Conservation (phyloP, 2,797 vertebrate species). For the Amblyopsis hoosieri region DNA sequence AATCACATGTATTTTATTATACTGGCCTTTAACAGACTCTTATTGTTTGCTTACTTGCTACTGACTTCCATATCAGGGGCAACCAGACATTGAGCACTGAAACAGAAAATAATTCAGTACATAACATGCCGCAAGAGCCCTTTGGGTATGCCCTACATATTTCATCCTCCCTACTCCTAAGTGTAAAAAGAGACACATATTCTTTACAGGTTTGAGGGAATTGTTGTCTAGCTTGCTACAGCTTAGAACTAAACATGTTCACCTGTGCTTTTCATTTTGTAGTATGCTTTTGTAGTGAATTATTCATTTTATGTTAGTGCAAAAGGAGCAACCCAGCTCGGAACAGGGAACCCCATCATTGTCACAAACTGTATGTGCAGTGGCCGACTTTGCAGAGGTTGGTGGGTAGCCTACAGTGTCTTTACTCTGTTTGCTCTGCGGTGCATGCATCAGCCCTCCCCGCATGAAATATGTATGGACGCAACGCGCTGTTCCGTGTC, state of each 20-base stretch:
- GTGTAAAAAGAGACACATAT: constrained; percentile 24
- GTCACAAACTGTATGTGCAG: constrained; percentile 7
- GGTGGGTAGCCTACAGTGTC: constrained; percentile 6
- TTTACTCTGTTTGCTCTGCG: constrained; percentile 18
- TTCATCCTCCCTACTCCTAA: constrained; percentile 14
- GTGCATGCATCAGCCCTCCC: constrained; percentile 40
- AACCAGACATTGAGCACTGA: constrained; percentile 15
- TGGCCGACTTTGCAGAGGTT: constrained; percentile 2
- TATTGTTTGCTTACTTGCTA: background rate
- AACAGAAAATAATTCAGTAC: constrained; percentile 26
- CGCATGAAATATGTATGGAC: constrained; percentile 62
- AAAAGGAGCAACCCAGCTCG: background rate
- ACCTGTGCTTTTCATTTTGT: background rate
- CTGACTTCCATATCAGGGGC: constrained; percentile 2
- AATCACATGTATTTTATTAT: background rate
- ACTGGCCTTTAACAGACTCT: background rate
- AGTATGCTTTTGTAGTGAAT: background rate
- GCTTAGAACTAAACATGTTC: constrained; percentile 7
- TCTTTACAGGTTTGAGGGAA: constrained; percentile 10
- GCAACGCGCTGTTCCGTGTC: constrained; percentile 53
- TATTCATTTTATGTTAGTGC: background rate
- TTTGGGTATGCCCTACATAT: constrained; percentile 39
- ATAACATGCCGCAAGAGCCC: constrained; percentile 26
- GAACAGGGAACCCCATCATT: background rate
- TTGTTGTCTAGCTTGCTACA: constrained; percentile 15